Evolutionary conservation across 2,113 vertebrate genomes (phyloP), one percentile per base, ranked within the genome.

Genomic region (Amphilophus citrinellus): DNA sequence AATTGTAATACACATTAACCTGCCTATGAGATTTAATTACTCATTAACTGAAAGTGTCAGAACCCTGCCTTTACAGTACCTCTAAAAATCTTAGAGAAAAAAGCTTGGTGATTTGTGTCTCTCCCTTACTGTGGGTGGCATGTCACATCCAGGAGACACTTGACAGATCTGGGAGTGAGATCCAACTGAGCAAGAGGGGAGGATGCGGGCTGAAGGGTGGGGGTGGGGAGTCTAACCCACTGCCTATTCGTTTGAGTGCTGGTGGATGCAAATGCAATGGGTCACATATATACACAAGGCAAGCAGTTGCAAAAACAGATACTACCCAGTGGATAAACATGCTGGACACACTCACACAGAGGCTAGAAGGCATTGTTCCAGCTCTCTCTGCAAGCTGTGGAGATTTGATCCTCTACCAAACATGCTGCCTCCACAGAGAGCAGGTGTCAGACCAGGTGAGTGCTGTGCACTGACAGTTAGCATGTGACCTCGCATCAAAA

Each of bases 401-500:
- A 79, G 86, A 83, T 68, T 22, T 80, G 56, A 82, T 75, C 77
- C 81, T 71, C 50, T 62, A 82, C 80, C 78, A 39, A 89, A 87
- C 89, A 84, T 61, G 79, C 81, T 83, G 80, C 66, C 76, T 77
- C 85, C 82, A 47, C 59, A 82, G 76, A 82, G 82, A 90, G 80
- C 86, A 87, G 88, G 86, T 91, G 88, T 89, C 86, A 77, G 63
- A 86, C 39, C 88, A 88, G 90, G 89, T 84, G 83, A 90, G 62
- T 14, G 27, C 65, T 56, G 81, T n/a, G 76, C 1, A 14, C 56
- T 61, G 76, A 87, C 44, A 24, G 80, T 75, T 81, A 87, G 82
- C 78, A 35, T 83, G 79, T 84, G 82, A 91, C 81, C 68, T 73
- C 58, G 2, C 53, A 71, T 86, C 87, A 88, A 37, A 79, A 85